Evolutionary conservation across 2,888 invertebrate genomes (phyloP), one percentile per base, ranked within the genome.

Genomic region (Nephrocerus scutellatus): DNA sequence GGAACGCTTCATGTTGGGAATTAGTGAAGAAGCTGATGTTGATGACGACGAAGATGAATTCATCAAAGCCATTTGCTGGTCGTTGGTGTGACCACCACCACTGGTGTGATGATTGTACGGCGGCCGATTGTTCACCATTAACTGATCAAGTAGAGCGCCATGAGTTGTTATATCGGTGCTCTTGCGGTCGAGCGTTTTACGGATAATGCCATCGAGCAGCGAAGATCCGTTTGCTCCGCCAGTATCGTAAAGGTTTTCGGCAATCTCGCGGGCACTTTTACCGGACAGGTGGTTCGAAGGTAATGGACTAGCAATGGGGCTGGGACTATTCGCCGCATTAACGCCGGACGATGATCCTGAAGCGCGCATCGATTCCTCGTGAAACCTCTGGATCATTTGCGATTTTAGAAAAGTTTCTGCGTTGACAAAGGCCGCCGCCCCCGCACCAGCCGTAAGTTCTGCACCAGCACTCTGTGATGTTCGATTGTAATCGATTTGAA

Each of bases 191-290:
- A 89, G 71, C 51, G 82, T 84, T 50, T 86, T 84, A 54, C 86
- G 73, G 51, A 89, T 89, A 54, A 88, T 84, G 35, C 85, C 87
- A 60, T 88, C 86, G 35, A 87, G 72, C 63, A 87, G 84, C 56
- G 50, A 53, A 21, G 79, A 72, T 38, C 84, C 84, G 48, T 84
- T 85, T 49, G 82, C 79, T 29, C 74, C 69, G 13, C 73, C 74
- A 5, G 49, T 42, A 62, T 83, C 74, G 72, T 84, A 74, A 33
- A 80, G 63, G 35, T 74, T 77, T 55, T 81, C 81, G 20, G 77
- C 74, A 49, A 78, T 71, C 50, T 81, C 80, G 31, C 77, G 66
- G 9, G 73, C 68, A 29, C 66, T 67, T 51, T 74, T 74, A 12
- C 45, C 50, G 66, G 48, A 44, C 16, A 50, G 16, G 67, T 35